Evolutionary conservation across 2,888 invertebrate species (phyloP).

Genomic region (Leuctra nigra): DNA sequence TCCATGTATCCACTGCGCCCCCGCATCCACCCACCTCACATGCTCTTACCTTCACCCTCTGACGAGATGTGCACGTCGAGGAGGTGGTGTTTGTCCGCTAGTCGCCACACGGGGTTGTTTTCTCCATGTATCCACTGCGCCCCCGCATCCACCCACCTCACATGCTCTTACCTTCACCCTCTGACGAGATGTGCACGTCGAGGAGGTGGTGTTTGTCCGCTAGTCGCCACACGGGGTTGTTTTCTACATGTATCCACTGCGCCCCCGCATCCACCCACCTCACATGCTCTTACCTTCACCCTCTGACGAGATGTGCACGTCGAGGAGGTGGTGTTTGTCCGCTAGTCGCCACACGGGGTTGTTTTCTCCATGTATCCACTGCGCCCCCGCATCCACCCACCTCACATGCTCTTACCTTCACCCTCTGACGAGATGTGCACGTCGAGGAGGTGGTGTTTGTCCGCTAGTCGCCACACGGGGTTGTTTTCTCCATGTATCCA

Average conservation of each 20-base stretch:
- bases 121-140: conserved; percentile 78
- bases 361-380: conserved; percentile 70
- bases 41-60: conserved; percentile 55
- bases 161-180: conserved; percentile 45
- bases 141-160: conserved; percentile 58
- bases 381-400: conserved; percentile 65
- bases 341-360: conserved; percentile 49
- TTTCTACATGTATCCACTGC: conserved; percentile 72
- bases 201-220: conserved; percentile 44
- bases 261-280: conserved; percentile 69
- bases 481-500: conserved; percentile 68
- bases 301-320: conserved; percentile 46
- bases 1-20: conserved; percentile 77
- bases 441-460: conserved; percentile 43
- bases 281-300: no score
- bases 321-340: conserved; percentile 42
- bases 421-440: conserved; percentile 48
- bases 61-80: conserved; percentile 43
- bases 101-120: conserved; percentile 46
- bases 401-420: conserved; percentile 41
- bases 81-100: conserved; percentile 43
- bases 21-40: conserved; percentile 65
- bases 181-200: conserved; percentile 43
- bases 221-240: conserved; percentile 48
- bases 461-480: conserved; percentile 48